phyloP scores from a whole-genome alignment of 2,797 vertebrate species.

The Alosa sapidissima region DNA sequence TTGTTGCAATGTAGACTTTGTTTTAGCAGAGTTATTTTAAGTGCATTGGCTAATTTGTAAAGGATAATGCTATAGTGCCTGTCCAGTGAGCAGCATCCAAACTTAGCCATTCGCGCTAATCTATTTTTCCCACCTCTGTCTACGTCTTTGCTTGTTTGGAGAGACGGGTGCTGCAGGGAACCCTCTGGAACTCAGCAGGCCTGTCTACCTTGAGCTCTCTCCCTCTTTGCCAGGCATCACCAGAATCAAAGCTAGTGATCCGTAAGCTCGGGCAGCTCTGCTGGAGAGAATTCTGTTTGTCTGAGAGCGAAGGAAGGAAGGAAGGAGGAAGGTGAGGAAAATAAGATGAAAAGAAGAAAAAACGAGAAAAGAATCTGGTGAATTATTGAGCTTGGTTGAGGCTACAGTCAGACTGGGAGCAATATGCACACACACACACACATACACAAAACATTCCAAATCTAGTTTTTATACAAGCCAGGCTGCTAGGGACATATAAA shows the following conservation, averaged over 20 bases:
- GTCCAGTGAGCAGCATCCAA: neutral
- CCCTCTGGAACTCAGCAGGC: neutral
- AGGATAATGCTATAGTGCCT: neutral
- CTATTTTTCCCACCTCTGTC: neutral
- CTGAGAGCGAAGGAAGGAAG: neutral
- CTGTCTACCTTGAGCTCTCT: neutral
- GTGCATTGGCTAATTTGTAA: neutral
- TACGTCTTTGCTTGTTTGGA: neutral
- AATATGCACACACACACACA: slow-evolving; percentile 46
- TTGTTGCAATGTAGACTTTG: neutral
- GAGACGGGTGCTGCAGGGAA: neutral
- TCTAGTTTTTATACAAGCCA: neutral
- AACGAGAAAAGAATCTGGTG: slow-evolving; percentile 46
- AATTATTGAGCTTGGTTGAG: slow-evolving; percentile 71
- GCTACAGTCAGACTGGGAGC: slow-evolving; percentile 60
- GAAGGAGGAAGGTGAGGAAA: slow-evolving; percentile 18
- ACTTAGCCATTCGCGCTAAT: neutral
- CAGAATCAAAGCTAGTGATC: neutral
- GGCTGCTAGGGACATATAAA: neutral
- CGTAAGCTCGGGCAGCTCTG: neutral
- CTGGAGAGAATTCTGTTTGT: slow-evolving; percentile 8
- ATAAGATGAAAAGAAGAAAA: neutral
- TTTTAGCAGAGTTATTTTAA: neutral
- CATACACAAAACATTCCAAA: neutral
- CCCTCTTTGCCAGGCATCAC: neutral